Percentiles rank a stretch among this genome's conserved stretches.
These are phyloP conservation scores for Brachyptera putata DNA, from an alignment of 2,888 invertebrate genomes.

Conservation along the genomic window DNA sequence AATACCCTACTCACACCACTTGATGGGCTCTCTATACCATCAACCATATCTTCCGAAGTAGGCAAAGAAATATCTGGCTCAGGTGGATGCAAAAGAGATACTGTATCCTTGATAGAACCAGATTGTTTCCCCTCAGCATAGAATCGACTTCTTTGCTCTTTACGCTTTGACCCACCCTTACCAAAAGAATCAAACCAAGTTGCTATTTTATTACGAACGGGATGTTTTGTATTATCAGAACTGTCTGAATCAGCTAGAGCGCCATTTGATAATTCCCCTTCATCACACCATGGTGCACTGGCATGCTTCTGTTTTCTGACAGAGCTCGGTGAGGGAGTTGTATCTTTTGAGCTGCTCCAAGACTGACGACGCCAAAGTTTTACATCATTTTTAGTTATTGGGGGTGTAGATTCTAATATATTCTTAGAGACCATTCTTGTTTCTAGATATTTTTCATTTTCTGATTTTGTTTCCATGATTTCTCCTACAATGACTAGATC, in stretches of 20 bases:
- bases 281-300: constrained; percentile 28
- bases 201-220: constrained; percentile 34
- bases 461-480: background rate
- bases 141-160: constrained; percentile 34
- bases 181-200: constrained; percentile 40
- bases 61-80: background rate
- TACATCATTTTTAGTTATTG: no score
- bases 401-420: background rate
- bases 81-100: no score
- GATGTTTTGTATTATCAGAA: constrained; percentile 26
- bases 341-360: constrained; percentile 27
- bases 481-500: background rate
- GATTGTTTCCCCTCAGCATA: constrained; percentile 23
- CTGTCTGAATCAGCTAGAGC: constrained; percentile 31
- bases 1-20: constrained; percentile 27
- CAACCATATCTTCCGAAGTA: background rate
- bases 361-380: constrained; percentile 25
- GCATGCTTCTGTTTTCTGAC: background rate
- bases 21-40: constrained; percentile 16
- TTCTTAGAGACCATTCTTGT: no score
- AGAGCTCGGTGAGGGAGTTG: constrained; percentile 4
- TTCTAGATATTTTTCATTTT: constrained; percentile 5
- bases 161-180: constrained; percentile 36
- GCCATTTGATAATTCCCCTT: constrained; percentile 33
- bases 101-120: background rate